Base-by-base conservation (phyloP, 2,888 invertebrate genomes). In the Ochlodes sylvanus region DNA sequence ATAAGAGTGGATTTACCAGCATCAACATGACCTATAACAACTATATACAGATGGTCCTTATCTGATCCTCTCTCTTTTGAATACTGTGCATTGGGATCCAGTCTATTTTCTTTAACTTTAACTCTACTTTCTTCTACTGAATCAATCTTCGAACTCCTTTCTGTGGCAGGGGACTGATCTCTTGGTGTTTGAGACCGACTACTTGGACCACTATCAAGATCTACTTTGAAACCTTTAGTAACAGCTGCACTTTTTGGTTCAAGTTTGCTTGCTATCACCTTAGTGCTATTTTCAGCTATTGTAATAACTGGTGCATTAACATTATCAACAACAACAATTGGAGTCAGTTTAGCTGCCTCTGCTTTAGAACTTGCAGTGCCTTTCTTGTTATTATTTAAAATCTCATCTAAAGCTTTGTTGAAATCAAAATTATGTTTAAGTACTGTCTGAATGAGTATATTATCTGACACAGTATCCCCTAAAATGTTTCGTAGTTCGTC, bases 1-100 rank as follows among this genome's bases (percentile, higher is more conserved):
- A 99, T 98, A n/a, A 99, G 90, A 9, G 99, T 99, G 74, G 98
- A 98, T 87, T 99, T 99, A 0, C 99, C 99, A 42, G 98, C 98
- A 94, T 99, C 99, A 2, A 99, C 99, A 93, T 99, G 99, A 10
- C 97, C 99, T 84, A 98, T 96, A 10, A 98, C 98, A 71, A 98
- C 97, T 92, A 99, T 95, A 83, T 99, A 98, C 69, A 99, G 94
- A 80, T 98, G 96, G 44, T 97, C 97, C 81, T 99, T 99, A 15
- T 95, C 95, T n/a, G 94, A 94, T 0, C 96, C 96, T 74, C 98
- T 95, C 81, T 97, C 97, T 77, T 95, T 96, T 61, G 94, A 91
- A 78, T 96, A 98, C 74, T 96, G 94, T 54, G 91, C 90, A 52
- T 94, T 83, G 0, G 95, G 94, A 79, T 96, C 95, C 17, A 88